phyloP scores from a whole-genome alignment of 2,113 vertebrate genomes.

The Clinocottus analis region DNA sequence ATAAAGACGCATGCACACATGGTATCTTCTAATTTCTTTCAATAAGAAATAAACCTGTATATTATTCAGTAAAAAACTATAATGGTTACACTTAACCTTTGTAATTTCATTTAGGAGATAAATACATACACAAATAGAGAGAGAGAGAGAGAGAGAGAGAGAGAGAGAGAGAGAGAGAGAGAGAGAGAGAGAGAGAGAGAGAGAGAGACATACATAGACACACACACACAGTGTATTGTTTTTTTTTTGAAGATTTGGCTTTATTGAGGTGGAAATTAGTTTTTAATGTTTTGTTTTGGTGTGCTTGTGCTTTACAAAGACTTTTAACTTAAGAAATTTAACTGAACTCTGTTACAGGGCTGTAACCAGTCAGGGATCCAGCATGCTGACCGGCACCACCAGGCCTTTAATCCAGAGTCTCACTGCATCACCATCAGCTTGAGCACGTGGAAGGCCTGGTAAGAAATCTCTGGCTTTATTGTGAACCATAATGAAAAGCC shows the following conservation, averaged over 20 bases:
- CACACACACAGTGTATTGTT: neutral
- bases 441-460: slow-evolving; percentile 96
- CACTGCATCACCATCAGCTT: slow-evolving; percentile 94
- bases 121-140: neutral
- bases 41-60: neutral
- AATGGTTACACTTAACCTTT: neutral
- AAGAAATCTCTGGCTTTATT: slow-evolving; percentile 68
- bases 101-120: neutral
- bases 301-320: neutral
- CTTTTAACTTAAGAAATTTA: neutral
- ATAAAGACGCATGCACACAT: neutral
- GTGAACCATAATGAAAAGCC: slow-evolving; percentile 15
- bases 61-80: neutral
- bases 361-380: slow-evolving; percentile 92
- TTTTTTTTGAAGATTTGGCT: neutral
- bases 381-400: slow-evolving; percentile 92
- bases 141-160: too few relatives aligned
- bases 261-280: neutral
- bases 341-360: slow-evolving; percentile 79
- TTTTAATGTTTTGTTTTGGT: neutral
- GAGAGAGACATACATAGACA: too few relatives aligned
- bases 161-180: too few relatives aligned
- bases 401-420: slow-evolving; percentile 83
- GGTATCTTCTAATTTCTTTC: neutral
- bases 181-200: too few relatives aligned